Evolutionary conservation across 2,113 vertebrate species (phyloP), one percentile per base, ranked within the genome.

Genomic region (Chionomys nivalis): DNA sequence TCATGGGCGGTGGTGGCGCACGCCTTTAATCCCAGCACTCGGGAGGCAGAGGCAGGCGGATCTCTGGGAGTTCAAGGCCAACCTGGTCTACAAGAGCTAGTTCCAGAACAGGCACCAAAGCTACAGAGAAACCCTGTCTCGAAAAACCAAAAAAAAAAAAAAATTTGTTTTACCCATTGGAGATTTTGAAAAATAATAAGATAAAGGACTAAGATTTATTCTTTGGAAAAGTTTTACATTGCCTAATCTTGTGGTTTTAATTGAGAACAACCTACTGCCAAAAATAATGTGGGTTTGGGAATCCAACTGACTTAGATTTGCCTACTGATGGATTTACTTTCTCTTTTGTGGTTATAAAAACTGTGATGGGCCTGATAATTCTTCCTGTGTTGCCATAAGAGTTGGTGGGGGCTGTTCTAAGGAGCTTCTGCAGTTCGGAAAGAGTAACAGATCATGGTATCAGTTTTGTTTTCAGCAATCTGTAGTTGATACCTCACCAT

Each of bases 191-290:
- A 86, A 76, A 82, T 90, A 76, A 23, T n/a, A 78, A 93, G 12
- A 81, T 83, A 58, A 95, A 96, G 9, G 68, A n/a, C 65, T 88
- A 91, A 92, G 61, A 91, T 82, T 21, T 77, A 31, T 70, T 70
- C 63, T 92, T 92, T 65, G 21, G 36, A 52, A 24, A 83, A 49
- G 21, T 33, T 61, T 90, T 89, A 91, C 89, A 7, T 66, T 87
- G 36, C 95, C 93, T 82, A 42, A n/a, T 85, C 23, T 76, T 89
- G 85, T 94, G 36, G 16, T 78, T 87, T 94, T 92, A 73, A 19
- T 70, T 73, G 75, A 75, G 63, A 61, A 95, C 49, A 61, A 96
- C 42, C 3, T 28, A 4, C 11, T 66, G 26, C 49, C 23, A 61
- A 70, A 86, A 90, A 61, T 81, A 33, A 17, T 33, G 31, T 83